A percentile compares a stretch with the other conserved stretches of the same genome.
Conservation (phyloP, 1,140 invertebrate genomes). For the Antheraea mylitta region DNA sequence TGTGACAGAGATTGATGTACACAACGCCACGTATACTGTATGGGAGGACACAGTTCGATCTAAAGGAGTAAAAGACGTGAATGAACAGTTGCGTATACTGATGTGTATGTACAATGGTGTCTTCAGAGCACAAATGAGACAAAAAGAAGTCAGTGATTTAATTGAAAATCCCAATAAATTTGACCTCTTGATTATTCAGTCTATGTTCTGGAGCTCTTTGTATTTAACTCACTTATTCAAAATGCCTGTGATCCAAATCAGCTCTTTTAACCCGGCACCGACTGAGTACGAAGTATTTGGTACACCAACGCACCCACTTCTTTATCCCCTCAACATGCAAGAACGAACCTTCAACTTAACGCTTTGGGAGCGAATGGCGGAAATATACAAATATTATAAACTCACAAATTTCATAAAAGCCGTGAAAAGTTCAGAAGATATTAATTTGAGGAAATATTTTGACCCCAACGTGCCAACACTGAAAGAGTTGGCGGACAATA, state of each 20-base stretch:
- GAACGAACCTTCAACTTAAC: conserved; percentile 35
- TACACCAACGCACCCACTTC: conserved; percentile 62
- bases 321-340: conserved; percentile 59
- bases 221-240: conserved; percentile 3
- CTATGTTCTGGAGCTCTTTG: background rate
- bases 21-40: conserved; percentile 32
- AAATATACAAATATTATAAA: conserved; percentile 25
- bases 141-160: conserved; percentile 29
- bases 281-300: conserved; percentile 48
- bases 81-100: conserved; percentile 10
- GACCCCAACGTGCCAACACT: conserved; percentile 40
- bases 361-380: conserved; percentile 43
- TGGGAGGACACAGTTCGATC: conserved; percentile 17
- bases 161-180: conserved; percentile 6
- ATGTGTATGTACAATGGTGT: conserved; percentile 16
- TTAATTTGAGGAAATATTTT: background rate
- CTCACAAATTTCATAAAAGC: background rate
- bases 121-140: conserved; percentile 29
- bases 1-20: conserved; percentile 36
- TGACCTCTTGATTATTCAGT: conserved; percentile 5
- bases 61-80: conserved; percentile 10
- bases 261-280: conserved; percentile 36
- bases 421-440: background rate
- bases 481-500: conserved; percentile 63
- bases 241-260: conserved; percentile 5